phyloP scores from a whole-genome alignment of 2,797 vertebrate genomes.

The Enteromius trimaculatus region DNA sequence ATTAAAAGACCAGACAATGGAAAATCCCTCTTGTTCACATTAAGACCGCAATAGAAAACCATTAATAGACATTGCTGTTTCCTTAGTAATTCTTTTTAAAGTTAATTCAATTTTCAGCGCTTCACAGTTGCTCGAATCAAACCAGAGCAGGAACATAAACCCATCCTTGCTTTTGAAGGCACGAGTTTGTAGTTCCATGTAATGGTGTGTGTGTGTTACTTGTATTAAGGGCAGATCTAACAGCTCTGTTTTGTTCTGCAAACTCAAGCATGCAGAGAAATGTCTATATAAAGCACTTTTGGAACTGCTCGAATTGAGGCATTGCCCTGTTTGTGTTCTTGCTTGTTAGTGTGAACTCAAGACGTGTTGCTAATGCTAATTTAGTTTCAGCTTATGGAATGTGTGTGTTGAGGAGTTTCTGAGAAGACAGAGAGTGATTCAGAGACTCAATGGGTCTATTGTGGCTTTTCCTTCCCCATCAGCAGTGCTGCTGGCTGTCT shows the following conservation, averaged over 20 bases:
- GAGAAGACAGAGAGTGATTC: conserved; percentile 57
- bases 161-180: neutral
- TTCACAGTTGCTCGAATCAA: neutral
- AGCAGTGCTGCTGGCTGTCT: conserved; percentile 30
- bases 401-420: conserved; percentile 54
- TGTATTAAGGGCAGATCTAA: neutral
- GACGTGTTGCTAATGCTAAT: conserved; percentile 47
- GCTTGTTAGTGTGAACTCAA: conserved; percentile 8
- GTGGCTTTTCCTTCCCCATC: conserved; percentile 38
- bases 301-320: neutral
- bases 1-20: conserved; percentile 9
- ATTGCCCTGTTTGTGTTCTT: neutral
- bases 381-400: conserved; percentile 51
- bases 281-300: neutral
- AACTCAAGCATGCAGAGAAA: neutral
- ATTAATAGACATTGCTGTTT: neutral
- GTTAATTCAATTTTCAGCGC: neutral
- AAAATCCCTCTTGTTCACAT: conserved; percentile 31
- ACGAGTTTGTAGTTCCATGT: neutral
- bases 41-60: neutral
- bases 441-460: conserved; percentile 55
- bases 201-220: neutral
- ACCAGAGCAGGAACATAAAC: neutral
- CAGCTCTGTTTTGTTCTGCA: neutral
- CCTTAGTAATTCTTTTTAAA: neutral